A percentile compares a stretch with the other conserved stretches of the same genome.
Conservation (phyloP, 1,140 invertebrate genomes). For the Colletes gigas region DNA sequence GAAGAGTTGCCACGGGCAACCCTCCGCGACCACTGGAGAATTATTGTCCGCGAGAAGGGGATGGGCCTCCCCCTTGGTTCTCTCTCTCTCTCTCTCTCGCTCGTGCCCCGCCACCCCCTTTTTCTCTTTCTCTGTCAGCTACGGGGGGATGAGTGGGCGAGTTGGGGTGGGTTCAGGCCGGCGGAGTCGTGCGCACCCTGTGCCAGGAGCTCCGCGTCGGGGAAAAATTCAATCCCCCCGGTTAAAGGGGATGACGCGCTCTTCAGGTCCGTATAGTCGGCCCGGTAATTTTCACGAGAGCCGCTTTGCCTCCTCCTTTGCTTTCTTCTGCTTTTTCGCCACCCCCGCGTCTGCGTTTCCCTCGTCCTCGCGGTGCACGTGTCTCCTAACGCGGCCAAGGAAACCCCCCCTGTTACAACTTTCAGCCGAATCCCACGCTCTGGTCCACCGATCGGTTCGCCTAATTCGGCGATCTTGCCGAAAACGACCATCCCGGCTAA, state of each 20-base stretch:
- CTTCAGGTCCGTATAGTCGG: constrained; percentile 60
- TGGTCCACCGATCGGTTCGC: background rate
- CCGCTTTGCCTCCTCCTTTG: constrained; percentile 23
- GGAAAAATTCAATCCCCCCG: constrained; percentile 80
- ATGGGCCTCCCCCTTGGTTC: constrained; percentile 13
- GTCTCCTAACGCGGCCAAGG: background rate
- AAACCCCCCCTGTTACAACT: constrained; percentile 3
- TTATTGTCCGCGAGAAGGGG: constrained; percentile 71
- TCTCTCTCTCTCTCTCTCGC: background rate
- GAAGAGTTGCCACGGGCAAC: constrained; percentile 79
- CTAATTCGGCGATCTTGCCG: too few relatives aligned
- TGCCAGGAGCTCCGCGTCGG: constrained; percentile 73
- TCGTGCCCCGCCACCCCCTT: constrained; percentile 9
- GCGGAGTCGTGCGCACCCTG: constrained; percentile 71
- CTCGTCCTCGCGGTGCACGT: constrained; percentile 19
- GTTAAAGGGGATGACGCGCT: constrained; percentile 78
- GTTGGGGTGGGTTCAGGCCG: constrained; percentile 51
- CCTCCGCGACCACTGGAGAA: constrained; percentile 70
- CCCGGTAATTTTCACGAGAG: constrained; percentile 60
- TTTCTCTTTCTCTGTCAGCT: constrained; percentile 43
- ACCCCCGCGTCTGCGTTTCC: background rate
- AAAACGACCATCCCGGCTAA: too few relatives aligned
- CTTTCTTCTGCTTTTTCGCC: background rate
- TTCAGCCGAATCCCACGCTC: background rate
- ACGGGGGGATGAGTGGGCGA: constrained; percentile 46